These are phyloP conservation scores for Charina bottae DNA, from an alignment of 2,113 vertebrate species.

Conservation along the genomic window DNA sequence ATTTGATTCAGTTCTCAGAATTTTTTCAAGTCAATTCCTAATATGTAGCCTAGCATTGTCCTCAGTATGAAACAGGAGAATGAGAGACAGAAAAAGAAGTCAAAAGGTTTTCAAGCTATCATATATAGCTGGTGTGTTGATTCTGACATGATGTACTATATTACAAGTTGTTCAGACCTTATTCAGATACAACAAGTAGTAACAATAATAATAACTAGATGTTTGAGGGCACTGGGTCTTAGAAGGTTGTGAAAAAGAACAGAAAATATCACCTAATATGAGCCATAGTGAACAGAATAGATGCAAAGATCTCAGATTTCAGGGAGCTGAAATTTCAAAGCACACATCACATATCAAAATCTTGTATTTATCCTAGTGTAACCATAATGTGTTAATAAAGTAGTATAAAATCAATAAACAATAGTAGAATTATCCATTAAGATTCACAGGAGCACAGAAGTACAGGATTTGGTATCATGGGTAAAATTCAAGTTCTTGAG, in stretches of 20 bases:
- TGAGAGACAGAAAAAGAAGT: not conserved
- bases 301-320: not conserved
- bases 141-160: not conserved
- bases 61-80: not conserved
- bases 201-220: not conserved
- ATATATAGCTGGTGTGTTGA: not conserved
- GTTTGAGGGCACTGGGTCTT: not conserved
- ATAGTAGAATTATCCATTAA: not conserved
- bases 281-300: not conserved
- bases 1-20: not conserved
- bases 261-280: not conserved
- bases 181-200: not conserved
- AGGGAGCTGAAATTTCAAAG: not conserved
- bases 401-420: not conserved
- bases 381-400: not conserved
- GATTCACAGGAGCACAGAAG: not conserved
- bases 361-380: not conserved
- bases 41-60: not conserved
- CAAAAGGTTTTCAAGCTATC: not conserved
- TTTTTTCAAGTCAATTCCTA: not conserved
- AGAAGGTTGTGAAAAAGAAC: not conserved
- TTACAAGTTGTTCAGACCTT: not conserved
- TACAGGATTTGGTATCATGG: not conserved
- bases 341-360: not conserved
- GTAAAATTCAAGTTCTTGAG: not conserved